phyloP scores from a whole-genome alignment of 2,113 vertebrate genomes.

The Gyps fulvus region DNA sequence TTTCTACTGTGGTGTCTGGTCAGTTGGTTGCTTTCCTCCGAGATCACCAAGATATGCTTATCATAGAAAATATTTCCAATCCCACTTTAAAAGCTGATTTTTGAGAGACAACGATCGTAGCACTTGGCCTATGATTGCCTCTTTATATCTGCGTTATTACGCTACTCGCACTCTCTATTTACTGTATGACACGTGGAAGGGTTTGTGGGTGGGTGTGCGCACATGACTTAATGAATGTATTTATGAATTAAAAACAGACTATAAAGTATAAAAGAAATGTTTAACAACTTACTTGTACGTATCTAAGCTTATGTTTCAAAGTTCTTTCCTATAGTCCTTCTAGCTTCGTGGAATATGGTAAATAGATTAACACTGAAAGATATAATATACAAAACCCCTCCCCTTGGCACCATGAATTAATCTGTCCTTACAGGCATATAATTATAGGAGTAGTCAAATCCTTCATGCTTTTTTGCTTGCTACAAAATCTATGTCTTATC shows the following conservation, averaged over 20 bases:
- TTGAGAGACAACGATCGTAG: not conserved
- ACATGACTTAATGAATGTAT: not conserved
- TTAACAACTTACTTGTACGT: not conserved
- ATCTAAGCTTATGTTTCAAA: not conserved
- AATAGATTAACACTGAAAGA: not conserved
- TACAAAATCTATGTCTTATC: not conserved
- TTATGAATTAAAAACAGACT: not conserved
- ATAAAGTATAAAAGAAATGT: not conserved
- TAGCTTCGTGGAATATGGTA: not conserved
- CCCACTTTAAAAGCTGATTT: not conserved
- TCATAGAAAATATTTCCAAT: not conserved
- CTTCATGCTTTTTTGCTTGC: not conserved
- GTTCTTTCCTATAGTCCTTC: not conserved
- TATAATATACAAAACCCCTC: not conserved
- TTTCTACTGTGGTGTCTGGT: not conserved
- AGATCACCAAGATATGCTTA: not conserved
- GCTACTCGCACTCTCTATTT: not conserved
- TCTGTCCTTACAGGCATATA: not conserved
- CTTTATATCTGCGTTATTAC: not conserved
- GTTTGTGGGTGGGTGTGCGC: fast-evolving
- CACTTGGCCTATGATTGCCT: not conserved
- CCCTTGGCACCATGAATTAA: not conserved
- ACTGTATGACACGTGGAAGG: not conserved
- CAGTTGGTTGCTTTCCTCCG: not conserved
- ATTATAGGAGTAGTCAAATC: not conserved